Evolutionary conservation across 2,888 invertebrate species (phyloP).

Genomic region (Noctuana brunneofusca): DNA sequence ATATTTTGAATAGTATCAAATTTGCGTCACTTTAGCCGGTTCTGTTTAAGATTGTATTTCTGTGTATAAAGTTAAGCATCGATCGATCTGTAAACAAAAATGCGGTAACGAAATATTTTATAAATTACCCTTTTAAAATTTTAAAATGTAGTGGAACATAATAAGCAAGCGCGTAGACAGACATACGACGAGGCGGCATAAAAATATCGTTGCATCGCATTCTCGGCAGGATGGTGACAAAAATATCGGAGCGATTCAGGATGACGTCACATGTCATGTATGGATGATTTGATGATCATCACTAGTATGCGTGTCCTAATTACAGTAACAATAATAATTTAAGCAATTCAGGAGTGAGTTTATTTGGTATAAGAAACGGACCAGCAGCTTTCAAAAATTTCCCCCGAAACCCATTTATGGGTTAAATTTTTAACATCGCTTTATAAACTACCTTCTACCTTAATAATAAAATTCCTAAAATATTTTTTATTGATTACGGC

Average conservation of each 20-base stretch:
- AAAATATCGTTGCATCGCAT: conserved; percentile 26
- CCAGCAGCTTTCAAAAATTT: neutral
- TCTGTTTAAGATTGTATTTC: neutral
- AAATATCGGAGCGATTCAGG: conserved; percentile 26
- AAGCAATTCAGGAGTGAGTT: neutral
- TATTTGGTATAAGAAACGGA: neutral
- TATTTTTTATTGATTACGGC: no score
- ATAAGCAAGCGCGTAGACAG: conserved; percentile 15
- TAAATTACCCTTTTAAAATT: conserved; percentile 14
- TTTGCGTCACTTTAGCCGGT: neutral
- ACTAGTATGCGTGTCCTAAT: neutral
- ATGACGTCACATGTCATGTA: conserved; percentile 11
- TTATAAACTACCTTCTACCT: no score
- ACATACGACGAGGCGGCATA: conserved; percentile 6
- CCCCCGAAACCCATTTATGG: neutral
- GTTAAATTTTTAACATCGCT: neutral
- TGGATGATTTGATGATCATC: conserved; percentile 6
- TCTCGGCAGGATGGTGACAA: conserved; percentile 26
- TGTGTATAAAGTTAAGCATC: neutral
- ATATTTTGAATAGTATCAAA: neutral
- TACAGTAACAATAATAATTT: neutral
- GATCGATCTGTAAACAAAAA: neutral
- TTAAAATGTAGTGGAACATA: neutral
- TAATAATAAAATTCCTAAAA: no score
- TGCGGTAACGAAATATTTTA: conserved; percentile 3